Percentiles rank a stretch among this genome's conserved stretches.
Conservation (phyloP, 2,888 invertebrate genomes). For the Melinopterus prodromus region DNA sequence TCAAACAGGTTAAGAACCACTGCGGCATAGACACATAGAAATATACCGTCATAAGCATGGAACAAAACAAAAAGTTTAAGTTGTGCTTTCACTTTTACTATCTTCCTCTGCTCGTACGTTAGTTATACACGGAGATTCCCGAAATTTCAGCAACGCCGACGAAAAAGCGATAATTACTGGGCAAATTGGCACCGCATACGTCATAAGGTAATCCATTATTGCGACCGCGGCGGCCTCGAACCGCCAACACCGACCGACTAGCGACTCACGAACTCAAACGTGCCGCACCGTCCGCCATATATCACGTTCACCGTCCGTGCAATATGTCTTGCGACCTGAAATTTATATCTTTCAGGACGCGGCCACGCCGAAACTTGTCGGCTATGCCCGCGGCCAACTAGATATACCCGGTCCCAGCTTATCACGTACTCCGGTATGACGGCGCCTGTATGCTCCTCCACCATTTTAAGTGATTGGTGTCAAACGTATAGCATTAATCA, state of each 20-base stretch:
- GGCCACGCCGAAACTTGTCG: background rate
- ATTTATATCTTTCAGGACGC: constrained; percentile 35
- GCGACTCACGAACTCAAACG: background rate
- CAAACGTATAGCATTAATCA: background rate
- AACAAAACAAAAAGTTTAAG: too few species aligned
- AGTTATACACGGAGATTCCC: background rate
- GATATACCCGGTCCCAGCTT: background rate
- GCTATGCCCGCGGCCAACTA: background rate
- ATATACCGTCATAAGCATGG: too few species aligned
- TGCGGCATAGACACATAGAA: too few species aligned
- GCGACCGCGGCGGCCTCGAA: background rate
- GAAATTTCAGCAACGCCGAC: background rate
- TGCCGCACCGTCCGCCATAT: constrained; percentile 24
- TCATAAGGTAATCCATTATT: background rate
- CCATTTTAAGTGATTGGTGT: background rate
- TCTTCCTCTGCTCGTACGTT: background rate
- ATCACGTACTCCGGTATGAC: too few species aligned
- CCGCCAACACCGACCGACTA: too few species aligned
- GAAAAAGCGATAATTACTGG: background rate
- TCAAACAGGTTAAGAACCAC: too few species aligned
- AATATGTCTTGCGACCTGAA: constrained; percentile 34
- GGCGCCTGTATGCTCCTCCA: background rate
- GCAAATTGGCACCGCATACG: background rate
- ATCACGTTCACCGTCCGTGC: constrained; percentile 34
- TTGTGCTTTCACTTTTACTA: background rate